Evolutionary conservation across 2,113 vertebrate species (phyloP).

Genomic region (Paramisgurnus dabryanus): DNA sequence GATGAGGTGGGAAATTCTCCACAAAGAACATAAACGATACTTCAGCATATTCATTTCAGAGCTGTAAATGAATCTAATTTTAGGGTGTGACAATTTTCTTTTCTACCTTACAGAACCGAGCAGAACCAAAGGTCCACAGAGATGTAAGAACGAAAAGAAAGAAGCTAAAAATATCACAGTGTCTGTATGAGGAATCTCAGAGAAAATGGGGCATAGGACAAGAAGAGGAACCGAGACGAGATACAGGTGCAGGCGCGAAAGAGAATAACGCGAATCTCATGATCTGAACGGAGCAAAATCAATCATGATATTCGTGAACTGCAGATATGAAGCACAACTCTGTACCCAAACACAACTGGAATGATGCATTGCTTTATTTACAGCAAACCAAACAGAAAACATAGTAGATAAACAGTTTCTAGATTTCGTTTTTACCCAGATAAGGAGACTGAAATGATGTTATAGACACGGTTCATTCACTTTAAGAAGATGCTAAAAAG

Average conservation of each 20-base stretch:
- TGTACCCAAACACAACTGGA: not conserved
- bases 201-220: slow-evolving; percentile 28
- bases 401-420: not conserved
- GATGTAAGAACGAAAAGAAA: not conserved
- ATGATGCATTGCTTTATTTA: too few species aligned
- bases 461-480: too few species aligned
- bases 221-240: not conserved
- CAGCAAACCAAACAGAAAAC: not conserved
- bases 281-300: slow-evolving; percentile 2
- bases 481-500: too few species aligned
- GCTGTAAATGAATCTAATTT: slow-evolving; percentile 1
- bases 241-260: slow-evolving; percentile 1
- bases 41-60: slow-evolving; percentile 18
- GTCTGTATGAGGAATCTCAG: slow-evolving; percentile 19
- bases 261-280: not conserved
- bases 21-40: not conserved
- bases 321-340: not conserved
- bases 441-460: not conserved
- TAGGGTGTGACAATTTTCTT: slow-evolving; percentile 13
- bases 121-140: slow-evolving; percentile 28
- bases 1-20: too few species aligned
- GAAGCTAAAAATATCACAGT: not conserved
- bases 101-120: slow-evolving; percentile 6
- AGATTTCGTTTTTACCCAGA: not conserved
- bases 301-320: not conserved